These are phyloP conservation scores for Nycticebus coucang DNA, from an alignment of 2,113 vertebrate genomes.

Conservation along the genomic window DNA sequence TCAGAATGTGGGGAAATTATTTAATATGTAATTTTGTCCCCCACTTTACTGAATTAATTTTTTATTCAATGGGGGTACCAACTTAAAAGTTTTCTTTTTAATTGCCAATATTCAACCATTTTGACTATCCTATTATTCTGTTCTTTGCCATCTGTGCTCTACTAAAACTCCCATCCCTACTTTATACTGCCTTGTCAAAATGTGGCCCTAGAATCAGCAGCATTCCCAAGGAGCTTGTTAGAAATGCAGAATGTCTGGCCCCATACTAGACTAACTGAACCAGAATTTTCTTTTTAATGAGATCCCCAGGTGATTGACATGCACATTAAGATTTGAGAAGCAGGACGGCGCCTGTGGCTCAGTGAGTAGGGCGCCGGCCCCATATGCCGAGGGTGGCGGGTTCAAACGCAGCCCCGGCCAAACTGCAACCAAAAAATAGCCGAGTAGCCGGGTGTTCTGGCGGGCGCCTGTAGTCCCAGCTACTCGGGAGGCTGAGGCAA, in stretches of 20 bases:
- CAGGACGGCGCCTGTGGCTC: no score
- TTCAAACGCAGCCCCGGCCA: no score
- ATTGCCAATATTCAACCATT: neutral
- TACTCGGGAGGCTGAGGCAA: no score
- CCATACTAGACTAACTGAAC: neutral
- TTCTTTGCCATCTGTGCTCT: neutral
- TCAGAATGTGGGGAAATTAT: neutral
- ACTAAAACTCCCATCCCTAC: neutral
- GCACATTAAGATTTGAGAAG: neutral
- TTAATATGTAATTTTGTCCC: neutral
- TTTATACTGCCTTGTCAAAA: neutral
- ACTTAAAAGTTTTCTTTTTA: neutral
- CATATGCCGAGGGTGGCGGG: no score
- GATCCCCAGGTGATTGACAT: neutral
- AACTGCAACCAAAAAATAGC: no score
- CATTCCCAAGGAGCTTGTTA: neutral
- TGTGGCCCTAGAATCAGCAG: neutral
- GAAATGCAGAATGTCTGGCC: conserved; percentile 6
- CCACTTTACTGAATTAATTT: conserved; percentile 12
- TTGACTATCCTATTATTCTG: neutral
- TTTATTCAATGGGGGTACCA: neutral
- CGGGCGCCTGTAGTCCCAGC: no score
- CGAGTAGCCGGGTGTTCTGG: no score
- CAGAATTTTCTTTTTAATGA: conserved; percentile 31
- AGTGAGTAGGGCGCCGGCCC: no score